These are phyloP conservation scores for Apoderus coryli DNA, from an alignment of 2,888 invertebrate genomes.

Conservation along the genomic window DNA sequence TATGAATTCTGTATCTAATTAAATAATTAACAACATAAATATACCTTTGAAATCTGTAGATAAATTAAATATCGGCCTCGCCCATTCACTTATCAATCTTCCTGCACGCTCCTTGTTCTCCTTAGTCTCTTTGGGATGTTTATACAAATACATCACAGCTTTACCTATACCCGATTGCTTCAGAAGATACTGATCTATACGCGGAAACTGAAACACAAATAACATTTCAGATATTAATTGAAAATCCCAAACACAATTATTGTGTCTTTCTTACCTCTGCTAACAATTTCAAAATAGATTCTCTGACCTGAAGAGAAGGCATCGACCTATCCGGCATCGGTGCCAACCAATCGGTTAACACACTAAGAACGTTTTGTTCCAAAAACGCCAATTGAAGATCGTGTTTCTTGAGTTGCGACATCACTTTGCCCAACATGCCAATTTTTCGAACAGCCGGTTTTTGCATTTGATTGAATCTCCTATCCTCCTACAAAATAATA, in stretches of 20 bases:
- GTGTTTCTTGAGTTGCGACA: slow-evolving; percentile 87
- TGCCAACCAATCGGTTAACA: slow-evolving; percentile 93
- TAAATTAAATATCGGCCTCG: slow-evolving; percentile 92
- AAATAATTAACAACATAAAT: too few relatives aligned
- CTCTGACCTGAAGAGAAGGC: slow-evolving; percentile 86
- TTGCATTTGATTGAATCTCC: slow-evolving; percentile 66
- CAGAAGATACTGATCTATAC: slow-evolving; percentile 73
- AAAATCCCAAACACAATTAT: background rate
- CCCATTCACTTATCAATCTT: slow-evolving; percentile 93
- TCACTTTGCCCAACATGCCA: slow-evolving; percentile 74
- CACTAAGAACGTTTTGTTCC: slow-evolving; percentile 85
- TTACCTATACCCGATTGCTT: slow-evolving; percentile 97
- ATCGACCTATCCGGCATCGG: slow-evolving; percentile 96
- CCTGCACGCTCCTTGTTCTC: slow-evolving; percentile 82
- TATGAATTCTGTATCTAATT: too few relatives aligned
- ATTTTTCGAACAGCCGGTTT: slow-evolving; percentile 89
- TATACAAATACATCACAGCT: slow-evolving; percentile 98
- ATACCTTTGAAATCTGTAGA: slow-evolving; percentile 72
- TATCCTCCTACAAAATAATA: slow-evolving; percentile 52
- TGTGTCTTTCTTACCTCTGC: slow-evolving; percentile 47
- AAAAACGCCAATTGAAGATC: slow-evolving; percentile 92
- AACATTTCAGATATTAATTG: background rate
- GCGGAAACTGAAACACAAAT: slow-evolving; percentile 55
- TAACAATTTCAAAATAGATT: slow-evolving; percentile 66
- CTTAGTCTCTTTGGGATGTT: slow-evolving; percentile 95